Base-by-base conservation (phyloP, 1,140 invertebrate genomes). In the Gerris buenoi region DNA sequence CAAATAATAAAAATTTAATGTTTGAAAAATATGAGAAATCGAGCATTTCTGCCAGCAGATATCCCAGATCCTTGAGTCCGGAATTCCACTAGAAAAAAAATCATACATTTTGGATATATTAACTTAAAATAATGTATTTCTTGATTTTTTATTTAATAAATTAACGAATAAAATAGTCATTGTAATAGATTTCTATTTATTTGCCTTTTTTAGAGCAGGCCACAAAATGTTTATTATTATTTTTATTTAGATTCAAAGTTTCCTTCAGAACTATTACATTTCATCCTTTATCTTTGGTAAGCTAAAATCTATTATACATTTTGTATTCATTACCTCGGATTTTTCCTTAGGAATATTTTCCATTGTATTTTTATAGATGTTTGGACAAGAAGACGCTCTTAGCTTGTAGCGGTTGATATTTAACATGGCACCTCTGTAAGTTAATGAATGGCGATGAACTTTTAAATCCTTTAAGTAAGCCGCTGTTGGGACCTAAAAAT, bases 281-380 rank as follows among this genome's bases (percentile, higher is more conserved):
- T n/a, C n/a, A n/a, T n/a, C n/a, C n/a, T n/a, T n/a, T n/a, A n/a
- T n/a, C n/a, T n/a, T n/a, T n/a, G n/a, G n/a, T n/a, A n/a, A n/a
- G n/a, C n/a, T n/a, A n/a, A n/a, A n/a, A n/a, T n/a, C n/a, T n/a
- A n/a, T n/a, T n/a, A n/a, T n/a, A n/a, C n/a, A n/a, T n/a, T n/a
- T n/a, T n/a, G n/a, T n/a, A n/a, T n/a, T n/a, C n/a, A n/a, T n/a
- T 72, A 84, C 83, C 80, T 87, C 86, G 77, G 88, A 84, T 74
- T 86, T 84, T 72, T 88, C 84, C 74, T 88, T 85, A 27, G 86
- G 84, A 25, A 93, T 83, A 0, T 90, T 91, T 13, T 88, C 88
- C 85, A 93, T 93, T 0, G 90, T 93, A 74, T 93, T 93, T 70
- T 88, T 83, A 75, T 91, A 93, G 73, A 95, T 93, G 77, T 94